Conservation (phyloP, 2,888 invertebrate genomes). For the Athetis lepigone region DNA sequence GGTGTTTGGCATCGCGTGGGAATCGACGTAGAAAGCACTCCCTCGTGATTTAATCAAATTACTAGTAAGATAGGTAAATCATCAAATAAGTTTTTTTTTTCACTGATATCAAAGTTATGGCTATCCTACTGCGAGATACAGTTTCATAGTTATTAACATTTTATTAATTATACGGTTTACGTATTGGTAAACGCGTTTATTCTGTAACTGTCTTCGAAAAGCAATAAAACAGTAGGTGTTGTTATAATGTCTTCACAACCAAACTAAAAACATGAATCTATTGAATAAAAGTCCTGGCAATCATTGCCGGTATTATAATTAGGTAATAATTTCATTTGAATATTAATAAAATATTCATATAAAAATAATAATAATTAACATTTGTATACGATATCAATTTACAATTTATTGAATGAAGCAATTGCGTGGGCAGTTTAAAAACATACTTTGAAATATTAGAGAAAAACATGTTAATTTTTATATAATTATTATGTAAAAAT, state of each 20-base stretch:
- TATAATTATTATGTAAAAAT: too few relatives aligned
- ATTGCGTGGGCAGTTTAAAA: background rate
- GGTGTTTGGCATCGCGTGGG: too few relatives aligned
- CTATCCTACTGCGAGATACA: conserved; percentile 33
- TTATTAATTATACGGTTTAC: conserved; percentile 54
- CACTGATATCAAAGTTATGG: background rate
- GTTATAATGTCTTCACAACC: conserved; percentile 53
- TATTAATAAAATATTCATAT: conserved; percentile 23
- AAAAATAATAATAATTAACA: background rate
- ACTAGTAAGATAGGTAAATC: background rate
- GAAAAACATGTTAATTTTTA: too few relatives aligned
- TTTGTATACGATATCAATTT: background rate
- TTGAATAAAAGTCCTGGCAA: conserved; percentile 21
- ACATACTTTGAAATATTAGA: background rate
- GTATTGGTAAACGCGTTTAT: conserved; percentile 49
- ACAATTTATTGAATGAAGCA: background rate
- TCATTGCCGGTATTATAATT: conserved; percentile 22
- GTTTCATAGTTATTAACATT: conserved; percentile 48
- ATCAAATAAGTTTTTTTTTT: background rate
- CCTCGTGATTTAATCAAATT: background rate
- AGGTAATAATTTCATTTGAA: conserved; percentile 16
- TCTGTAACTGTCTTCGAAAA: conserved; percentile 44
- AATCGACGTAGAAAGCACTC: too few relatives aligned
- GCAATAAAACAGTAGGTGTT: conserved; percentile 73
- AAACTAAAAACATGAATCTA: conserved; percentile 27